A percentile compares a stretch with the other conserved stretches of the same genome.
phyloP scores from a whole-genome alignment of 2,113 vertebrate genomes.

The Sceloporus tristichus region DNA sequence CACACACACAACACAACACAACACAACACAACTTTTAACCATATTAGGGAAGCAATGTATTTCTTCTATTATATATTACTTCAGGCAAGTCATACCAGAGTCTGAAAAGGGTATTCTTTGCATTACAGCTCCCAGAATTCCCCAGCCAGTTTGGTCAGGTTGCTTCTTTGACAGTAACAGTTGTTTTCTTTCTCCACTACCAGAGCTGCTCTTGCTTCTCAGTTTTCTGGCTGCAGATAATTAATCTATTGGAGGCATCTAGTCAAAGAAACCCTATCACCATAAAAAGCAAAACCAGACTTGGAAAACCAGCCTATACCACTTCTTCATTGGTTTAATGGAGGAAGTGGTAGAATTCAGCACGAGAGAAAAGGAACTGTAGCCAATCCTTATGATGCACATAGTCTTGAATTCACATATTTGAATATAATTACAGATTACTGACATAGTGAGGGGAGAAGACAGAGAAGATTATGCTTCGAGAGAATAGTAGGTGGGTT shows the following conservation, averaged over 20 bases:
- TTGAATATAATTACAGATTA: not conserved
- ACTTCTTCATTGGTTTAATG: not conserved
- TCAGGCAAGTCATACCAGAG: not conserved
- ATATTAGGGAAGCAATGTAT: not conserved
- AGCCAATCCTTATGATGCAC: not conserved
- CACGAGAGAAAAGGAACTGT: not conserved
- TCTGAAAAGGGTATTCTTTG: not conserved
- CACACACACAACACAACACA: too few species aligned
- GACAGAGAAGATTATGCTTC: not conserved
- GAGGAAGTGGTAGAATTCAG: not conserved
- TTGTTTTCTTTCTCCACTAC: not conserved
- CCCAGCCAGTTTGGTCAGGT: not conserved
- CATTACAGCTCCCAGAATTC: not conserved
- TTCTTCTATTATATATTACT: not conserved
- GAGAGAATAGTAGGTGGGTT: not conserved
- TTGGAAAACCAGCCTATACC: not conserved
- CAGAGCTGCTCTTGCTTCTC: not conserved
- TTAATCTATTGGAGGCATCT: not conserved
- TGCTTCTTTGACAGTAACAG: not conserved
- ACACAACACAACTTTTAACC: not conserved
- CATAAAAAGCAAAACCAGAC: not conserved
- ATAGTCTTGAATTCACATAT: not conserved
- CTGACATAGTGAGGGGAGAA: too few species aligned
- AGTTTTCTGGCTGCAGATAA: not conserved
- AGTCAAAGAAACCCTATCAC: not conserved